Conservation (phyloP, 2,888 invertebrate genomes). For the Petrolisthes manimaculis region DNA sequence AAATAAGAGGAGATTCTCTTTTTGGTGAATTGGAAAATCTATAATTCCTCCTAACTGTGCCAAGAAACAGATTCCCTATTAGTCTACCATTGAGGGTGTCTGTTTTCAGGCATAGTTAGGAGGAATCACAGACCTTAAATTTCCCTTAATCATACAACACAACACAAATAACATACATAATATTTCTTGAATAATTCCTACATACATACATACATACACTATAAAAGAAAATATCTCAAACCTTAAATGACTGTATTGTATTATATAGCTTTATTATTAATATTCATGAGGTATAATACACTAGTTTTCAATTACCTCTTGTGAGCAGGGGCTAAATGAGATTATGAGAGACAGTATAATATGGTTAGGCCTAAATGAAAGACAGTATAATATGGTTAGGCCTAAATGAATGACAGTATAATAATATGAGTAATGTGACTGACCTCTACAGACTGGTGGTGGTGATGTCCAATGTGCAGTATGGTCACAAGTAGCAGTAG, state of each 20-base stretch:
- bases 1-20: too few species aligned
- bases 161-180: neutral
- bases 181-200: neutral
- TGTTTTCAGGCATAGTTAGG: too few species aligned
- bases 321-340: too few species aligned
- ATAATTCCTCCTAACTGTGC: too few species aligned
- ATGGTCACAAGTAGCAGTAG: constrained; percentile 44
- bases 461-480: constrained; percentile 46
- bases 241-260: neutral
- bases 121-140: too few species aligned
- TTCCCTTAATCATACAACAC: neutral
- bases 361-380: neutral
- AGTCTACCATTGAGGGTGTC: too few species aligned
- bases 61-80: too few species aligned
- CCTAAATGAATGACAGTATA: neutral
- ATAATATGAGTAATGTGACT: neutral
- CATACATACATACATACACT: neutral
- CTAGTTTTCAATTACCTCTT: too few species aligned
- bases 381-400: neutral
- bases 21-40: too few species aligned
- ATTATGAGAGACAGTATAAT: neutral
- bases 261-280: neutral
- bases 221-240: too few species aligned
- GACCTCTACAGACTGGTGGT: constrained; percentile 51
- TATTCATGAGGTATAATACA: too few species aligned